Evolutionary conservation across 1,140 invertebrate species (phyloP).

Genomic region (Ephestia elutella): DNA sequence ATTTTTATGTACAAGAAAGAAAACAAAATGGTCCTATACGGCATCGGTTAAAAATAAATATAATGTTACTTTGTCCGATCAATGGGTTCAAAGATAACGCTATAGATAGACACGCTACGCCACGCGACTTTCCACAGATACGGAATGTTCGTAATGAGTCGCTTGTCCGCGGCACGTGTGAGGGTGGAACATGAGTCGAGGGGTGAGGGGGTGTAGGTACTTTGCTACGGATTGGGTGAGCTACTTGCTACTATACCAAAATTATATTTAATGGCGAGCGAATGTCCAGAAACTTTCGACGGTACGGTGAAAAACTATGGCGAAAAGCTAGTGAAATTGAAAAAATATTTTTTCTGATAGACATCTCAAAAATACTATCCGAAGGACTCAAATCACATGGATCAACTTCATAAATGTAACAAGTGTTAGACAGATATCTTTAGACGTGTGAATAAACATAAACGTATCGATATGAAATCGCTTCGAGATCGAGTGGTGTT

Average conservation of each 20-base stretch:
- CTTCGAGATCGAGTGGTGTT: neutral
- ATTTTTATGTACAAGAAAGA: too few relatives aligned
- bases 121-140: constrained; percentile 1
- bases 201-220: neutral
- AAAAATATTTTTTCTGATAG: too few relatives aligned
- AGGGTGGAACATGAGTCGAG: neutral
- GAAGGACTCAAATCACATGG: neutral
- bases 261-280: too few relatives aligned
- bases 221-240: neutral
- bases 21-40: too few relatives aligned
- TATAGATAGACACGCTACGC: neutral
- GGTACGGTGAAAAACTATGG: too few relatives aligned
- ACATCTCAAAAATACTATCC: too few relatives aligned
- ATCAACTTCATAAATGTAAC: neutral
- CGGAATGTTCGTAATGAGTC: neutral
- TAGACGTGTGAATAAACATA: neutral
- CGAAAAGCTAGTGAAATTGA: too few relatives aligned
- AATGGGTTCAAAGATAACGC: neutral
- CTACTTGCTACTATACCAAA: neutral
- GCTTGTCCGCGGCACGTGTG: neutral
- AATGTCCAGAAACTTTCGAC: too few relatives aligned
- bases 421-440: neutral
- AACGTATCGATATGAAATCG: neutral
- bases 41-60: too few relatives aligned
- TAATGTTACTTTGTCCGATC: neutral